Conservation (phyloP, 1,140 invertebrate genomes). For the Heliconius nattereri region DNA sequence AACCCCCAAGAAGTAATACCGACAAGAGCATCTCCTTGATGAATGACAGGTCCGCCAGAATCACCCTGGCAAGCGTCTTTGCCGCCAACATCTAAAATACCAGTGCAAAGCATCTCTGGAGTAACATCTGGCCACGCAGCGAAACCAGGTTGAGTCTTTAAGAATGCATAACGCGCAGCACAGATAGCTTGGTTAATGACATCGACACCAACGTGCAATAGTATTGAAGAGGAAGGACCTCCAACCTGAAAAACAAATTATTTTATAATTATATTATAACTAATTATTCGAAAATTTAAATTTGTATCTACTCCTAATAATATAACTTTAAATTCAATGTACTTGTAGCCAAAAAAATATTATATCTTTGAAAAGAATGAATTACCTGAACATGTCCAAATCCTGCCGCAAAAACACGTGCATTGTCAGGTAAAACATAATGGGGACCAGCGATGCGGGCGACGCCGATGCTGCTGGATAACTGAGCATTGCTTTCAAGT, state of each 20-base stretch:
- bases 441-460: constrained; percentile 48
- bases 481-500: constrained; percentile 50
- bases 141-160: constrained; percentile 46
- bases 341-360: background rate
- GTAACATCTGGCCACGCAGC: constrained; percentile 54
- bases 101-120: constrained; percentile 61
- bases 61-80: constrained; percentile 85
- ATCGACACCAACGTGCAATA: constrained; percentile 71
- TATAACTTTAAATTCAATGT: background rate
- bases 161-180: constrained; percentile 56
- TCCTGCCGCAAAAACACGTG: constrained; percentile 77
- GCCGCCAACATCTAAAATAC: constrained; percentile 55
- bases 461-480: constrained; percentile 41
- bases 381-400: constrained; percentile 81
- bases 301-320: background rate
- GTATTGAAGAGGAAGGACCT: constrained; percentile 41
- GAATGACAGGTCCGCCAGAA: constrained; percentile 83
- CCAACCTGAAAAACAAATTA: constrained; percentile 32
- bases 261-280: too few relatives aligned
- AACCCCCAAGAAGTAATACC: constrained; percentile 83
- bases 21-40: constrained; percentile 65
- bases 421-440: constrained; percentile 54
- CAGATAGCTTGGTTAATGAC: constrained; percentile 71
- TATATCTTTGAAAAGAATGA: background rate
- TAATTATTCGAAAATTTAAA: background rate